Percentiles rank a stretch among this genome's conserved stretches.
Conservation (phyloP, 2,113 vertebrate species). For the Cisticola juncidis region DNA sequence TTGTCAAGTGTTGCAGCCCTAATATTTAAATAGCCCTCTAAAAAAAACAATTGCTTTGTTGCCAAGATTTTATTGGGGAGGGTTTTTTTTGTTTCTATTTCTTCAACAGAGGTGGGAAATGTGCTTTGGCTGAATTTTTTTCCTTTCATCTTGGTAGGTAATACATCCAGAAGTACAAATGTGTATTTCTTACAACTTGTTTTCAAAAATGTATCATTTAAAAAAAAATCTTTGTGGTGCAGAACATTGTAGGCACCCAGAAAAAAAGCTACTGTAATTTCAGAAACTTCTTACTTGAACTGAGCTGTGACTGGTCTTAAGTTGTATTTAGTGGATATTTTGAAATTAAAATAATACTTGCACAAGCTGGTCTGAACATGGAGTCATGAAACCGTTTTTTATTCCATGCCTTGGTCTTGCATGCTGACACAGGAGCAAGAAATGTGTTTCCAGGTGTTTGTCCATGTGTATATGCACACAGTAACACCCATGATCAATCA, state of each 20-base stretch:
- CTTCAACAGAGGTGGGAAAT: not conserved
- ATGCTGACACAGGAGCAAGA: not conserved
- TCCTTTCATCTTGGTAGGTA: not conserved
- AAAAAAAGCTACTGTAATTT: not conserved
- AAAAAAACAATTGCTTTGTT: not conserved
- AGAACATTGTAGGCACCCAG: not conserved
- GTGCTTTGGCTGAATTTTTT: not conserved
- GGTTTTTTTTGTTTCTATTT: not conserved
- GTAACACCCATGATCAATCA: not conserved
- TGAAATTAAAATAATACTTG: not conserved
- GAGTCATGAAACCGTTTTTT: not conserved
- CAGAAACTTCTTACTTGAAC: not conserved
- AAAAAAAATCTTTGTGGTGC: not conserved
- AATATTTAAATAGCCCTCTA: not conserved
- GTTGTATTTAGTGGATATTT: not conserved
- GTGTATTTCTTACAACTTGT: not conserved
- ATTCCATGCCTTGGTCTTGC: not conserved
- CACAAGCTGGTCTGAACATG: not conserved
- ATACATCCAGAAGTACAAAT: not conserved
- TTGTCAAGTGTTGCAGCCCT: not conserved
- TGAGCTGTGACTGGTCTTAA: not conserved
- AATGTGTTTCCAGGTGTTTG: not conserved
- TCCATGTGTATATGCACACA: fast-evolving
- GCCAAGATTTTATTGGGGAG: not conserved
- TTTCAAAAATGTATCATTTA: not conserved